Base-by-base conservation (phyloP, 2,113 vertebrate genomes). In the Oreochromis spilurus region DNA sequence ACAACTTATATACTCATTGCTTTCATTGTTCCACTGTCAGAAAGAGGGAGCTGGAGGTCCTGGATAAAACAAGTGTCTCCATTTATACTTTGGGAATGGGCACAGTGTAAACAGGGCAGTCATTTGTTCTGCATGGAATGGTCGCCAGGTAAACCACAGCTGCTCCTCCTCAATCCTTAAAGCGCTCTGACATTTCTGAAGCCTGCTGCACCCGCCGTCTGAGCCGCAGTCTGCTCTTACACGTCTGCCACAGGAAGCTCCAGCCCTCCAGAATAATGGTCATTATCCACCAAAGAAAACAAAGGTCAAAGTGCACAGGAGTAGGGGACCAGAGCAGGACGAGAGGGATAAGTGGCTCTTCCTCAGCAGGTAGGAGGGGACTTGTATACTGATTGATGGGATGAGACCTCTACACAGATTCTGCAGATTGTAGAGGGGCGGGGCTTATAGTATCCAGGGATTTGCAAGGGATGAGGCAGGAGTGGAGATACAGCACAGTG, bases 21-120 rank as follows among this genome's bases (percentile, higher is more conserved):
- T 96, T 96, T 95, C 94, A 95, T 96, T 95, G 94, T 97, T 91
- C 92, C 84, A 83, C 85, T 50, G 86, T 91, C 82, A 82, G 60
- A 89, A 17, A 17, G 89, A 78, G 31, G 57, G 62, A 55, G 88
- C 55, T 81, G 77, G 82, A 86, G 87, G 82, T 94, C 90, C 85
- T 86, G 90, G 87, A 85, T 85, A 90, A 81, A 92, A 84, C 89
- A 91, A 60, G 86, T 88, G 87, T 86, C 90, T 89, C 91, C 91
- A 79, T 80, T 83, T 88, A 79, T 55, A 88, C 84, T 94, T 92
- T 52, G 81, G 87, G 85, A 93, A 93, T 92, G 94, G 87, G 88
- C 83, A 84, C 87, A 91, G 90, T 94, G 96, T 97, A 96, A 97
- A 97, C 96, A 92, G 82, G 54, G 92, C 95, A 93, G 95, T 95